Evolutionary conservation across 2,888 invertebrate genomes (phyloP).

Genomic region (Leptinotarsa rubiginosa): DNA sequence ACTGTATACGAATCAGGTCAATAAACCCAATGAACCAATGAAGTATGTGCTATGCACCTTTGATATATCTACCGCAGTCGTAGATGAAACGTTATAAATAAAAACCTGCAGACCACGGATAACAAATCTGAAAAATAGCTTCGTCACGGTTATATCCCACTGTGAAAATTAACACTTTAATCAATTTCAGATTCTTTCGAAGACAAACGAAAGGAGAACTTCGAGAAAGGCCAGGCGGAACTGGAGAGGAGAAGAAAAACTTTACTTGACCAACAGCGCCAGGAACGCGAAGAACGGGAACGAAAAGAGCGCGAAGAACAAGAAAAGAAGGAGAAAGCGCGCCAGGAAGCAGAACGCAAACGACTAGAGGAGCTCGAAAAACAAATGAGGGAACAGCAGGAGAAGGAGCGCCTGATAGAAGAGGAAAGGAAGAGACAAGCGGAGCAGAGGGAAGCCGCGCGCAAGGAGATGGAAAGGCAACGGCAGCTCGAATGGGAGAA

Average conservation of each 20-base stretch:
- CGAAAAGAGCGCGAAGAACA: slow-evolving; percentile 92
- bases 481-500: slow-evolving; percentile 97
- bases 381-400: slow-evolving; percentile 82
- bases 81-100: too few species aligned
- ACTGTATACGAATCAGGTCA: not conserved
- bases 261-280: slow-evolving; percentile 88
- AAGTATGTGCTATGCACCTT: not conserved
- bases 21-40: too few species aligned
- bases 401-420: slow-evolving; percentile 79
- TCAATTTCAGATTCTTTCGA: slow-evolving; percentile 81
- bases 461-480: slow-evolving; percentile 93
- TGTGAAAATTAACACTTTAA: not conserved
- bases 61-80: too few species aligned
- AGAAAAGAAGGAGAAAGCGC: slow-evolving; percentile 85
- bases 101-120: too few species aligned
- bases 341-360: slow-evolving; percentile 79
- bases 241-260: slow-evolving; percentile 90
- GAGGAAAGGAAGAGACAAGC: slow-evolving; percentile 79
- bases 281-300: slow-evolving; percentile 93
- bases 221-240: slow-evolving; percentile 97
- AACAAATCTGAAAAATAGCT: too few species aligned
- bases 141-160: too few species aligned
- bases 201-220: slow-evolving; percentile 96
- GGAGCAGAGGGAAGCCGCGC: slow-evolving; percentile 83
- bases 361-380: slow-evolving; percentile 89